phyloP scores from a whole-genome alignment of 2,797 vertebrate genomes.

The Malurus splendens region DNA sequence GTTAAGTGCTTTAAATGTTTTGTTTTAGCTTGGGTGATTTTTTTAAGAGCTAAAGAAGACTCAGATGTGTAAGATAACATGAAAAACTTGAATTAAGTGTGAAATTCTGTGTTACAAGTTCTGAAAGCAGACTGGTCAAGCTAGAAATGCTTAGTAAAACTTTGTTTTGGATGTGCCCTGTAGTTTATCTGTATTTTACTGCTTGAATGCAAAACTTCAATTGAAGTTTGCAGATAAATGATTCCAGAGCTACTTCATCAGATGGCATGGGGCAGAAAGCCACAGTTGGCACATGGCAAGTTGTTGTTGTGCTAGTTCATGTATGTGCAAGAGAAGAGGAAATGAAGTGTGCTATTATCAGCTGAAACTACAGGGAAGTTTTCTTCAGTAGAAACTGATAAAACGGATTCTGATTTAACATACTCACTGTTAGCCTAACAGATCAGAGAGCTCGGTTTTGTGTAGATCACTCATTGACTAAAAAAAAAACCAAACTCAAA shows the following conservation, averaged over 20 bases:
- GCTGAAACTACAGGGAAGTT: conserved; percentile 24
- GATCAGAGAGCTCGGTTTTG: not conserved
- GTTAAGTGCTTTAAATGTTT: not conserved
- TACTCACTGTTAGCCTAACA: not conserved
- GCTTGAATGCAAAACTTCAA: not conserved
- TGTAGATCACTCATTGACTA: not conserved
- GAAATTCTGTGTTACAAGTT: not conserved
- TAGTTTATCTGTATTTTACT: not conserved
- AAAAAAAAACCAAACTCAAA: not conserved
- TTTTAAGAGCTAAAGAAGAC: not conserved
- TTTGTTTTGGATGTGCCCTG: fast-evolving
- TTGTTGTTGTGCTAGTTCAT: not conserved
- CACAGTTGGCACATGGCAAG: not conserved
- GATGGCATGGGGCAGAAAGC: not conserved
- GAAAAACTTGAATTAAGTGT: not conserved
- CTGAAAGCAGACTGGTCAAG: not conserved
- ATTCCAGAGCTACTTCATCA: not conserved
- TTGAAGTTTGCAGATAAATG: not conserved
- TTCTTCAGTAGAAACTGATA: not conserved
- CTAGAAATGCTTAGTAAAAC: not conserved
- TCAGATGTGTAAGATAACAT: not conserved
- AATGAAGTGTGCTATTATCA: conserved; percentile 1
- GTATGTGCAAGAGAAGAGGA: not conserved
- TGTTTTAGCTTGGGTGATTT: not conserved
- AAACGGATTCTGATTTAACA: not conserved